Base-by-base conservation (phyloP, 2,797 vertebrate genomes). In the Eidolon dupreanum region DNA sequence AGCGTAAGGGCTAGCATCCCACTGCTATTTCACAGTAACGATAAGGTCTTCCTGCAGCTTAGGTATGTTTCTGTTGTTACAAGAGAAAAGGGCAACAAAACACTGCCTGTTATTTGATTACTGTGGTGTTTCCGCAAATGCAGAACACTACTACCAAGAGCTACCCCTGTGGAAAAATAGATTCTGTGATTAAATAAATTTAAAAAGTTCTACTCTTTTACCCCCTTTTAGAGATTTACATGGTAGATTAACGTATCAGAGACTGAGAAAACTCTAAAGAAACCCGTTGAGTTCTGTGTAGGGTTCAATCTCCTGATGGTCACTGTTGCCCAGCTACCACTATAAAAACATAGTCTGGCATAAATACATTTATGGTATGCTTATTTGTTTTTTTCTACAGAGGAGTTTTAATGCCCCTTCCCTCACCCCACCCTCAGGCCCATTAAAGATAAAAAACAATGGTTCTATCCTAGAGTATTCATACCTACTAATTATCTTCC, bases 11-110 rank as follows among this genome's bases (percentile, higher is more conserved):
- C 71, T 78, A 31, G 49, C 31, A 84, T 71, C 53, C 10, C 31
- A 61, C 70, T 70, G 22, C 28, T 51, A 73, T 36, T 66, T 68
- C 24, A 46, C 11, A 46, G 68, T 49, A 83, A 51, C 53, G 41
- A 53, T 74, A 77, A 84, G 41, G 36, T 73, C 55, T 94, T 31
- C 17, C 26, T 93, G 55, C 19, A 59, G 68, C 28, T 36, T 83
- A 51, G 28, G 63, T 74, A 33, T 57, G 12, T 51, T 83, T 90
- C 73, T 68, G 46, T 71, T 59, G 3, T 90, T 77, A 33, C 3
- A 12, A 73, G 66, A 92, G 70, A 73, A 96, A 94, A 88, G 68
- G 7, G 63, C 93, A 81, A 85, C 66, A 73, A 71, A 92, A 74
- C 19, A 84, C 53, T 81, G 10, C 38, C 59, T 84, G 13, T 46